Evolutionary conservation across 2,888 invertebrate species (phyloP).

Genomic region (Oscheius sp.): DNA sequence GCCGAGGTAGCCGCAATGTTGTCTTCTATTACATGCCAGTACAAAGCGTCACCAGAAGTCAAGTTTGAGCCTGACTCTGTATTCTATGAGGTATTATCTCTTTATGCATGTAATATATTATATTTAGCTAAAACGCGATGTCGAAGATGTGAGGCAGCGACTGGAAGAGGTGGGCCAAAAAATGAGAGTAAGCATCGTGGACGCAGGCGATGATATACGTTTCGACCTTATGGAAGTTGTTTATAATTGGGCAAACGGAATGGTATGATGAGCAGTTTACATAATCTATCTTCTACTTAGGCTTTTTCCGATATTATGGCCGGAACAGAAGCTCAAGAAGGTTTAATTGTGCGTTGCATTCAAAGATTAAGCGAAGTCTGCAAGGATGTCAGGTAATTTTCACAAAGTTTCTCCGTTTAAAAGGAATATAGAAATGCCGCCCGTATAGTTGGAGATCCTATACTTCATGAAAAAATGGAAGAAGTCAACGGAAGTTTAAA

Average conservation of each 20-base stretch:
- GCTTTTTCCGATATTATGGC: constrained; percentile 93
- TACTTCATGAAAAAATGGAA: constrained; percentile 91
- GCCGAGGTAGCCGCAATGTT: constrained; percentile 93
- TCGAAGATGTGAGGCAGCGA: constrained; percentile 76
- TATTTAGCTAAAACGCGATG: constrained; percentile 81
- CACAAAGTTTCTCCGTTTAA: not conserved
- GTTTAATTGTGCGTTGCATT: constrained; percentile 95
- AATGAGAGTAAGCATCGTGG: constrained; percentile 21
- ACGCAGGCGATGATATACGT: constrained; percentile 78
- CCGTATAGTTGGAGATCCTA: constrained; percentile 90
- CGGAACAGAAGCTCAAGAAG: constrained; percentile 93
- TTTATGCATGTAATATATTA: constrained; percentile 22
- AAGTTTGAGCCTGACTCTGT: constrained; percentile 42
- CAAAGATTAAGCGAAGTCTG: constrained; percentile 93
- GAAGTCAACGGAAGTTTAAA: constrained; percentile 88
- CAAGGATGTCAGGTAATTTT: constrained; percentile 82
- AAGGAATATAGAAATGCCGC: constrained; percentile 82
- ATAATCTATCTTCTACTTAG: constrained; percentile 74
- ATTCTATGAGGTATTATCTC: constrained; percentile 52
- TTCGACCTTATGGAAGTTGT: constrained; percentile 94
- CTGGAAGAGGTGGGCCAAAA: constrained; percentile 63
- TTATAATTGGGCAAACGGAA: constrained; percentile 93
- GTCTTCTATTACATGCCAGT: constrained; percentile 92
- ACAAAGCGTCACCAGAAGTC: constrained; percentile 77
- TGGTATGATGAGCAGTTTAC: constrained; percentile 76